Conservation (phyloP, 2,797 vertebrate species). For the Potorous gilbertii region DNA sequence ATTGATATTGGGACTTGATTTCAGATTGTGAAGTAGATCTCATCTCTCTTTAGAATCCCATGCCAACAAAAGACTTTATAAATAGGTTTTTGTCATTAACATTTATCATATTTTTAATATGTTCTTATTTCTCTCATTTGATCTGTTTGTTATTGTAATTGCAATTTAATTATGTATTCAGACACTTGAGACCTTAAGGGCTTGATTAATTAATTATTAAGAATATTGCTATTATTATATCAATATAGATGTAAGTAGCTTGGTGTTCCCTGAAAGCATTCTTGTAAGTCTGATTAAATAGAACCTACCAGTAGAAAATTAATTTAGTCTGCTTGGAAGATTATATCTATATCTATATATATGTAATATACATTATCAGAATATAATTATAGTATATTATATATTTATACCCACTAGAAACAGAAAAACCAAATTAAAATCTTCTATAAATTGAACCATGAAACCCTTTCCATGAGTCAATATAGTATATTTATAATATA, state of each 20-base stretch:
- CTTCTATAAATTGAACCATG: not conserved
- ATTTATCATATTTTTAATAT: slow-evolving; percentile 58
- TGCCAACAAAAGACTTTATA: slow-evolving; percentile 23
- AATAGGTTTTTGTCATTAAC: slow-evolving; percentile 40
- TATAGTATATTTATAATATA: not conserved
- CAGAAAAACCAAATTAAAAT: not conserved
- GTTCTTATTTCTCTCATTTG: slow-evolving; percentile 65
- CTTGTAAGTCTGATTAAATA: slow-evolving; percentile 54
- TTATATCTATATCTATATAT: not conserved
- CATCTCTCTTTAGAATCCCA: slow-evolving; percentile 20
- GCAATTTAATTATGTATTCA: slow-evolving; percentile 61
- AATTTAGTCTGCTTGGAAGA: slow-evolving; percentile 33
- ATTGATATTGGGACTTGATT: not conserved
- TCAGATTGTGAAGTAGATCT: not conserved
- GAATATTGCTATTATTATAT: slow-evolving; percentile 38
- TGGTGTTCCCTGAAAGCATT: slow-evolving; percentile 10
- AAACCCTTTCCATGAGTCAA: not conserved
- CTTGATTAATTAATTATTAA: slow-evolving; percentile 66
- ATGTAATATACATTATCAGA: not conserved
- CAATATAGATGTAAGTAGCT: not conserved
- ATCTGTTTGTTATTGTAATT: slow-evolving; percentile 69
- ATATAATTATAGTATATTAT: not conserved
- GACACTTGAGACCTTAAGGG: slow-evolving; percentile 47
- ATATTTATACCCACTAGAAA: not conserved
- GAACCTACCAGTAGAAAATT: slow-evolving; percentile 2